phyloP scores from a whole-genome alignment of 2,888 invertebrate genomes.

The Trichacis sp. region DNA sequence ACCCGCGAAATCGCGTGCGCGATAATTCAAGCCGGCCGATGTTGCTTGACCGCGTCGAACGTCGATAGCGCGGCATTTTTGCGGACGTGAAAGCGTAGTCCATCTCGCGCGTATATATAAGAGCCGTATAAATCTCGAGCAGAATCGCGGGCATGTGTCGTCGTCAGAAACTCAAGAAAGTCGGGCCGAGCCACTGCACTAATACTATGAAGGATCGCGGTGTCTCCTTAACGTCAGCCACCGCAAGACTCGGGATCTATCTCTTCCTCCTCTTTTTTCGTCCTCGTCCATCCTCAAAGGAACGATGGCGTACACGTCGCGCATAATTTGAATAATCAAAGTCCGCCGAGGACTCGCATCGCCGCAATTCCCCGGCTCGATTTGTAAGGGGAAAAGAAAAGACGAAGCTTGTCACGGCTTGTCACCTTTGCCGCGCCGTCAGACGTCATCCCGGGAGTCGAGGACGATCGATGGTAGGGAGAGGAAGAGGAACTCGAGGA shows the following conservation, averaged over 20 bases:
- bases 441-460: slow-evolving; percentile 45
- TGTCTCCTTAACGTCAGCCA: slow-evolving; percentile 32
- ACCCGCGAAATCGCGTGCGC: no score
- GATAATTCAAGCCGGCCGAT: no score
- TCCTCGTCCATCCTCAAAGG: slow-evolving; percentile 35
- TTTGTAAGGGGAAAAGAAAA: slow-evolving; percentile 25
- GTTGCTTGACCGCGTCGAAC: slow-evolving; percentile 9
- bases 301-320: slow-evolving; percentile 34
- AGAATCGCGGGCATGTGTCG: slow-evolving; percentile 29
- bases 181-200: slow-evolving; percentile 12
- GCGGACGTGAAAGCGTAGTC: slow-evolving; percentile 18
- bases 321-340: slow-evolving; percentile 40
- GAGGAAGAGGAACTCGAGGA: slow-evolving; percentile 8
- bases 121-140: slow-evolving; percentile 21
- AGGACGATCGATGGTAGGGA: slow-evolving; percentile 7
- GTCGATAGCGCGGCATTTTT: slow-evolving; percentile 21
- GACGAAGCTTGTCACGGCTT: slow-evolving; percentile 21
- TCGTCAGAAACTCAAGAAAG: slow-evolving; percentile 20
- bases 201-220: slow-evolving; percentile 33
- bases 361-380: slow-evolving; percentile 2
- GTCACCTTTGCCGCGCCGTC: slow-evolving; percentile 48
- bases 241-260: slow-evolving; percentile 37
- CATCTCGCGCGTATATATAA: no score
- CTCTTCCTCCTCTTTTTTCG: no score
- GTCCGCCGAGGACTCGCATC: no score